A percentile compares a stretch with the other conserved stretches of the same genome.
Conservation (phyloP, 2,113 vertebrate genomes). For the Atractosteus spatula region DNA sequence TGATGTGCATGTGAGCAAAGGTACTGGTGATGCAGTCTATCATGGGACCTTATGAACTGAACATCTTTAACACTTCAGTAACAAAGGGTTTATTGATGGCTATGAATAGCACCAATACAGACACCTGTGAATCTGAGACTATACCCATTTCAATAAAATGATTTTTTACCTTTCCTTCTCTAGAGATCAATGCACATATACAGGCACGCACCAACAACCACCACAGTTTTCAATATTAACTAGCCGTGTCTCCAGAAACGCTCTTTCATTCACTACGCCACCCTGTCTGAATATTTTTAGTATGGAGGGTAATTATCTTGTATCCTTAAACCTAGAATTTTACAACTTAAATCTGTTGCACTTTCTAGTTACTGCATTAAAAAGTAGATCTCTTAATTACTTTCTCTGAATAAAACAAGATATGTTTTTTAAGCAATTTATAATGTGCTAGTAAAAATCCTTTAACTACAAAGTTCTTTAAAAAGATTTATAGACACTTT, state of each 20-base stretch:
- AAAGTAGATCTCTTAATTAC: conserved; percentile 25
- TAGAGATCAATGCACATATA: not conserved
- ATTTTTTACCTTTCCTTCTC: not conserved
- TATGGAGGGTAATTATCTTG: conserved; percentile 47
- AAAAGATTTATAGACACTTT: not conserved
- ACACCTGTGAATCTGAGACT: not conserved
- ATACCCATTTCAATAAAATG: conserved; percentile 9
- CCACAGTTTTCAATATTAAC: conserved; percentile 42
- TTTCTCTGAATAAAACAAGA: conserved; percentile 27
- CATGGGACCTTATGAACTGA: no score
- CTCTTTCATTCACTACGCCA: conserved; percentile 32
- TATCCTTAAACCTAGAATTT: conserved; percentile 36
- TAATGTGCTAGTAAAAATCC: not conserved
- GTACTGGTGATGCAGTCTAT: no score
- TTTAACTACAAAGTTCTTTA: conserved; percentile 11
- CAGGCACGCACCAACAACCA: conserved; percentile 32
- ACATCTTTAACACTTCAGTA: no score
- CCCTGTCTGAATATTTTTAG: conserved; percentile 50
- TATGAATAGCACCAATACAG: no score
- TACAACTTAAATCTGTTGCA: conserved; percentile 34
- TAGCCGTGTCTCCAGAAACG: conserved; percentile 50
- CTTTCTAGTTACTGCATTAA: conserved; percentile 26
- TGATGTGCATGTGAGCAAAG: no score
- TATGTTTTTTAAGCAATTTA: not conserved
- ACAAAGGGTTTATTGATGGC: no score